A percentile compares a stretch with the other conserved stretches of the same genome.
These are phyloP conservation scores for Poecilia velifera DNA, from an alignment of 2,797 vertebrate species.

Conservation along the genomic window DNA sequence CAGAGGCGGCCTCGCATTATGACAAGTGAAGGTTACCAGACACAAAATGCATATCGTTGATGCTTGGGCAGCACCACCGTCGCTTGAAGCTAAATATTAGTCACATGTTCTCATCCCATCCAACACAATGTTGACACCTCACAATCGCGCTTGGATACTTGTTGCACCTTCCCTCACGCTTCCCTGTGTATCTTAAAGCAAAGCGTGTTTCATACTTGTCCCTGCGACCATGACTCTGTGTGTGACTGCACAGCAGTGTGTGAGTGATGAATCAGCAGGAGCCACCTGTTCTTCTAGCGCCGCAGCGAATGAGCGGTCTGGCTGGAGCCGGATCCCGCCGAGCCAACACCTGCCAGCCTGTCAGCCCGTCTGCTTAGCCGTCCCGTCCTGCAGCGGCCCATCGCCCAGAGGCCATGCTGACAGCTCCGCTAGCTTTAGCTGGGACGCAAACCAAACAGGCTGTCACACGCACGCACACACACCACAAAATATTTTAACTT, in stretches of 20 bases:
- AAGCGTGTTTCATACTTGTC: background rate
- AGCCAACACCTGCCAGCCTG: constrained; percentile 67
- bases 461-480: background rate
- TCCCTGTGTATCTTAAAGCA: background rate
- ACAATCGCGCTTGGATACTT: background rate
- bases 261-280: constrained; percentile 50
- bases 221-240: background rate
- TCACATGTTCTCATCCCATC: background rate
- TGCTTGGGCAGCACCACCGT: background rate
- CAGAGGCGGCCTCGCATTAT: background rate
- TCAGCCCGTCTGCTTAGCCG: constrained; percentile 57
- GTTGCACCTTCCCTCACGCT: background rate
- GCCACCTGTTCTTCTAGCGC: constrained; percentile 61
- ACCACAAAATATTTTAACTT: background rate
- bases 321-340: constrained; percentile 44
- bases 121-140: background rate
- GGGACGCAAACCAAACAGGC: background rate
- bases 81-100: background rate
- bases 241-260: background rate
- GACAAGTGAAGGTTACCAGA: background rate
- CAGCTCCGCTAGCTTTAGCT: background rate
- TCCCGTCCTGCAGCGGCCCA: constrained; percentile 47
- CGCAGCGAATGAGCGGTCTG: constrained; percentile 43
- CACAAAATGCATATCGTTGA: background rate
- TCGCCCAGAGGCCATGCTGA: constrained; percentile 24